A percentile compares a stretch with the other conserved stretches of the same genome.
Conservation (phyloP, 2,888 invertebrate species). For the Drosophila anomalata region DNA sequence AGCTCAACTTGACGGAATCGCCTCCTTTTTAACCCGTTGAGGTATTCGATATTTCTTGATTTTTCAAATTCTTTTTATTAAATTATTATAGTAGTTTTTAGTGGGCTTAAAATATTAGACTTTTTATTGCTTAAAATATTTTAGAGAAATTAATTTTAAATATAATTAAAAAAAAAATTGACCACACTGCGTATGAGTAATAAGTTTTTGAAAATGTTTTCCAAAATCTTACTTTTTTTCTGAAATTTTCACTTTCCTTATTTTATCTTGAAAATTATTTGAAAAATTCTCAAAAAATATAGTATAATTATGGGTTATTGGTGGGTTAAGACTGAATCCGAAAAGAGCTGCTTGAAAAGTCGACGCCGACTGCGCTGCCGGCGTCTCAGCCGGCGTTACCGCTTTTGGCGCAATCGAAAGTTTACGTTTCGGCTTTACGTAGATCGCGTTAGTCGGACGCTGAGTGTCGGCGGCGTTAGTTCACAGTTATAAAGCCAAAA, state of each 20-base stretch:
- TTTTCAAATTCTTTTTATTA: background rate
- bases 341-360: conserved; percentile 10
- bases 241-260: no score
- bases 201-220: background rate
- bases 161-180: background rate
- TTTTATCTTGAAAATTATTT: no score
- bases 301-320: background rate
- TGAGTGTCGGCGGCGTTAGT: conserved; percentile 67
- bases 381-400: conserved; percentile 13
- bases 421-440: conserved; percentile 73
- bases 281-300: background rate
- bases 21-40: conserved; percentile 3
- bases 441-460: conserved; percentile 69
- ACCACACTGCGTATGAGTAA: conserved; percentile 1
- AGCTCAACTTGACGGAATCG: conserved; percentile 36
- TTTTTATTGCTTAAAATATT: no score
- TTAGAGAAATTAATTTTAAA: background rate
- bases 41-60: background rate
- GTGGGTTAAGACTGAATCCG: conserved; percentile 1
- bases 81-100: background rate
- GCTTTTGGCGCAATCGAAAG: conserved; percentile 77
- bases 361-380: conserved; percentile 7
- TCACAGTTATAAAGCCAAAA: conserved; percentile 47
- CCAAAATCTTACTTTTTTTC: no score
- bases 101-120: no score